These are phyloP conservation scores for Neosalanx taihuensis DNA, from an alignment of 2,797 vertebrate genomes.

Conservation along the genomic window DNA sequence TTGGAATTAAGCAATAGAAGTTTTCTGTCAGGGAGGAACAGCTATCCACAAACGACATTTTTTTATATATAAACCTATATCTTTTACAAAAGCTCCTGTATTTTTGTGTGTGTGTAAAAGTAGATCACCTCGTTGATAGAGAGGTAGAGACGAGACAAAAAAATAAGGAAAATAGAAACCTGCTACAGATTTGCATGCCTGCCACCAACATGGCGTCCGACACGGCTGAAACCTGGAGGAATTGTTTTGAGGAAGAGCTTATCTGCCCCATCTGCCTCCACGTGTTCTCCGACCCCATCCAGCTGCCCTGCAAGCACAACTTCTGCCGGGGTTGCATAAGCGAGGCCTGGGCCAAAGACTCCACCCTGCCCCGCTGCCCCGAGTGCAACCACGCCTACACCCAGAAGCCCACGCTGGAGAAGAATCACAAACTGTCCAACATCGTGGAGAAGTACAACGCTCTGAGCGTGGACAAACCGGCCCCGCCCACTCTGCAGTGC, in stretches of 20 bases:
- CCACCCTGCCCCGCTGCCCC: conserved; percentile 91
- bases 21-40: conserved; percentile 51
- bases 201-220: conserved; percentile 63
- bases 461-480: conserved; percentile 69
- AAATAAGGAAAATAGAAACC: no score
- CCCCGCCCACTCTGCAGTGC: conserved; percentile 82
- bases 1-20: conserved; percentile 56
- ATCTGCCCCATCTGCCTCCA: conserved; percentile 99
- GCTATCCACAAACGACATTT: conserved; percentile 6
- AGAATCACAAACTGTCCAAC: conserved; percentile 99
- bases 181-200: background rate
- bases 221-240: conserved; percentile 99
- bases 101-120: conserved; percentile 11
- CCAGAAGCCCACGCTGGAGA: conserved; percentile 96
- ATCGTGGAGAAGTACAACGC: conserved; percentile 99
- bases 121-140: background rate
- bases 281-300: conserved; percentile 98
- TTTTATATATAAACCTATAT: conserved; percentile 19
- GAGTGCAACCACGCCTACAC: conserved; percentile 99
- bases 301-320: conserved; percentile 99
- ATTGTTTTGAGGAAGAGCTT: conserved; percentile 99
- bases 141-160: no score
- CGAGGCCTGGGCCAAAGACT: conserved; percentile 98
- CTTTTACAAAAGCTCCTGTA: conserved; percentile 31
- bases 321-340: conserved; percentile 98